Percentiles rank a stretch among this genome's conserved stretches.
Evolutionary conservation across 1,140 invertebrate species (phyloP).

Genomic region (Pogonus chalceus): DNA sequence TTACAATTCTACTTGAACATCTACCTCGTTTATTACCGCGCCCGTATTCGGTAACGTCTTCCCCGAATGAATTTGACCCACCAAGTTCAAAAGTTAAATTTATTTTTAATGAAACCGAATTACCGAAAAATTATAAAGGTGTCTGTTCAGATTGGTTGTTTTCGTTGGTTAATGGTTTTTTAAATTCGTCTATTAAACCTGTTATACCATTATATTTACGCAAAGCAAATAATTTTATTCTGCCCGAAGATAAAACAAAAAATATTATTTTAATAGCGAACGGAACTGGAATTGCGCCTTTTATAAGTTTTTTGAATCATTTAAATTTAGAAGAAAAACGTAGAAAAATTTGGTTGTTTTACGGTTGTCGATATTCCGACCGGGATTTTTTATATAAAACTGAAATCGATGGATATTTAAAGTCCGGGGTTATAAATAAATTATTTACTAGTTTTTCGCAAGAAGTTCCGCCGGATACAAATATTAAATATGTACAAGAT

Average conservation of each 20-base stretch:
- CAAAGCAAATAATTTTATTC: slow-evolving; percentile 46
- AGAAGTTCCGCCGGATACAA: slow-evolving; percentile 38
- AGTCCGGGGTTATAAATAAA: slow-evolving; percentile 39
- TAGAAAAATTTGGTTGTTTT: slow-evolving; percentile 49
- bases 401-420: slow-evolving; percentile 45
- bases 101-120: slow-evolving; percentile 55
- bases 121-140: slow-evolving; percentile 44
- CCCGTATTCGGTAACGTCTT: slow-evolving; percentile 71
- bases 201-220: slow-evolving; percentile 51
- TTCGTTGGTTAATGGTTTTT: slow-evolving; percentile 23
- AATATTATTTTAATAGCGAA: slow-evolving; percentile 70
- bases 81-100: slow-evolving; percentile 42
- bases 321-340: slow-evolving; percentile 30
- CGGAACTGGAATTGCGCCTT: slow-evolving; percentile 77
- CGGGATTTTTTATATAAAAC: slow-evolving; percentile 53
- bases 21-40: slow-evolving; percentile 62
- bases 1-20: slow-evolving; percentile 58
- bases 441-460: slow-evolving; percentile 57
- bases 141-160: slow-evolving; percentile 58
- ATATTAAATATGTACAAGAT: slow-evolving; percentile 52
- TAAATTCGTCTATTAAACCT: slow-evolving; percentile 17
- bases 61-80: slow-evolving; percentile 40
- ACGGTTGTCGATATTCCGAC: slow-evolving; percentile 59
- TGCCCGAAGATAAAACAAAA: slow-evolving; percentile 38
- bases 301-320: slow-evolving; percentile 55